Conservation (phyloP, 1,140 invertebrate genomes). For the Bombus difficillimus region DNA sequence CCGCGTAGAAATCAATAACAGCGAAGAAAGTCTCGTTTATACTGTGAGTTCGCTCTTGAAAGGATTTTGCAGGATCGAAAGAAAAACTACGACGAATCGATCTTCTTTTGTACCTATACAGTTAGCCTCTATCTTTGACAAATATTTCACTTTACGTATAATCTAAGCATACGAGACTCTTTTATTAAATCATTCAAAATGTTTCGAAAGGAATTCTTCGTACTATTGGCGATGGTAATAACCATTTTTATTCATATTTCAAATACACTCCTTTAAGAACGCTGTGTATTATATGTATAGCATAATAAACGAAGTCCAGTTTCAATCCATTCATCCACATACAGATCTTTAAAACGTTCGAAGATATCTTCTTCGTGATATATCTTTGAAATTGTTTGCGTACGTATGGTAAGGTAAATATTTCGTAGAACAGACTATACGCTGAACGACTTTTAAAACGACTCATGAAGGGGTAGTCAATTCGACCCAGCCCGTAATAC, state of each 20-base stretch:
- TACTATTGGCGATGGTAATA: too few species aligned
- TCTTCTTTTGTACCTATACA: too few species aligned
- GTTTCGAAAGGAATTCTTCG: too few species aligned
- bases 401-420: not conserved
- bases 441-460: slow-evolving; percentile 18
- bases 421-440: not conserved
- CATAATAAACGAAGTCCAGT: too few species aligned
- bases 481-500: slow-evolving; percentile 8
- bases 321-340: not conserved
- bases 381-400: not conserved
- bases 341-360: not conserved
- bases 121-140: not conserved
- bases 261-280: too few species aligned
- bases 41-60: too few species aligned
- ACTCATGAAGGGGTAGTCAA: slow-evolving; percentile 19
- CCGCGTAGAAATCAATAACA: not conserved
- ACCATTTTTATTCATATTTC: too few species aligned
- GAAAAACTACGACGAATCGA: too few species aligned
- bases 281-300: too few species aligned
- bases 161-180: too few species aligned
- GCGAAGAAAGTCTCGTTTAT: not conserved
- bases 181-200: too few species aligned
- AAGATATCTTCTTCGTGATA: not conserved
- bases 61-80: too few species aligned
- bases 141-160: not conserved